phyloP scores from a whole-genome alignment of 2,888 invertebrate species.

The Amblyteles armatorius region DNA sequence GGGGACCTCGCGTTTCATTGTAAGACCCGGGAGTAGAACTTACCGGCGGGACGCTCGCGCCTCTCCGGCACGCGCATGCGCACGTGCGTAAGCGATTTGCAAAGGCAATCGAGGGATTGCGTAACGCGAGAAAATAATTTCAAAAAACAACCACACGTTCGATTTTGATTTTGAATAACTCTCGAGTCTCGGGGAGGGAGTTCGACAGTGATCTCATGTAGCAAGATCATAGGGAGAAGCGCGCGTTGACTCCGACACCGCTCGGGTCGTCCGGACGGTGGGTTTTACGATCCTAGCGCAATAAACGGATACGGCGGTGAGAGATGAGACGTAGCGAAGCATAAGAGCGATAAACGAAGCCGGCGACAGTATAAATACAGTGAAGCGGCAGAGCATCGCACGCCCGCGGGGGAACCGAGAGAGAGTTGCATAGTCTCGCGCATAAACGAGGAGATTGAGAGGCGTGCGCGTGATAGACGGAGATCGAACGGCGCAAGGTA shows the following conservation, averaged over 20 bases:
- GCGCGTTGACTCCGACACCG: slow-evolving; percentile 46
- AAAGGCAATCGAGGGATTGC: slow-evolving; percentile 22
- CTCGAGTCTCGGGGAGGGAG: neutral
- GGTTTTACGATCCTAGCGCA: slow-evolving; percentile 56
- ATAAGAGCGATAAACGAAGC: slow-evolving; percentile 53
- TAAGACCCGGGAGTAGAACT: neutral
- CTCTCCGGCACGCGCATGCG: slow-evolving; percentile 64
- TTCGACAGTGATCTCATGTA: neutral
- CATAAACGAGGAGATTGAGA: slow-evolving; percentile 43
- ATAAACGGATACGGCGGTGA: slow-evolving; percentile 48
- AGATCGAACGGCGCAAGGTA: slow-evolving; percentile 6
- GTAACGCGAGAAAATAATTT: neutral
- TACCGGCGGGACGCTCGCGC: slow-evolving; percentile 27
- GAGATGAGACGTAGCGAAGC: slow-evolving; percentile 47
- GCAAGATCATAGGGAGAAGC: slow-evolving; percentile 28
- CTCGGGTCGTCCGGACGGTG: slow-evolving; percentile 16
- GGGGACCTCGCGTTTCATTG: slow-evolving; percentile 18
- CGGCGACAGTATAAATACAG: slow-evolving; percentile 57
- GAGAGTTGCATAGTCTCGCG: slow-evolving; percentile 28
- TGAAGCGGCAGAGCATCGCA: slow-evolving; percentile 39
- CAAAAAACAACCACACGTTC: neutral
- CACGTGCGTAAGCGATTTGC: slow-evolving; percentile 70
- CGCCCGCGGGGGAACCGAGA: slow-evolving; percentile 23
- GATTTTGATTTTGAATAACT: neutral
- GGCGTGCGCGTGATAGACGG: slow-evolving; percentile 34